Evolutionary conservation across 2,888 invertebrate species (phyloP).

Genomic region (Polydrusus pterygomalis): DNA sequence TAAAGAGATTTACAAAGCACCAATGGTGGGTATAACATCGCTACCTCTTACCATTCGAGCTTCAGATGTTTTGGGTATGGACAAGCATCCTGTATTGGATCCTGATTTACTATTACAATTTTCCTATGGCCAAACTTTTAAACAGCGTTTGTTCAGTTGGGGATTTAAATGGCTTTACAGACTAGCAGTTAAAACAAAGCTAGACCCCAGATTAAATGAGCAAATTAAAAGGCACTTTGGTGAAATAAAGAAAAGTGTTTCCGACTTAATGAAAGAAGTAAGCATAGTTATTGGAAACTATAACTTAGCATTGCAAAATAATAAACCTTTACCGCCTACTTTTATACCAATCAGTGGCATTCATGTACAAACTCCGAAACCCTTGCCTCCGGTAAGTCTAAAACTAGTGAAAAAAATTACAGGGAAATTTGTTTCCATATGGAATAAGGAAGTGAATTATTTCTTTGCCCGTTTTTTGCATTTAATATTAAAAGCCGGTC

Average conservation of each 20-base stretch:
- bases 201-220: slow-evolving; percentile 54
- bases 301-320: slow-evolving; percentile 59
- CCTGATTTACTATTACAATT: slow-evolving; percentile 64
- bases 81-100: slow-evolving; percentile 66
- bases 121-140: slow-evolving; percentile 61
- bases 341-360: slow-evolving; percentile 62
- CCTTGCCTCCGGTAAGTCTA: slow-evolving; percentile 61
- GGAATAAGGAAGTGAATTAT: too few relatives aligned
- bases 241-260: slow-evolving; percentile 55
- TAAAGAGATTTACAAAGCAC: slow-evolving; percentile 66
- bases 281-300: slow-evolving; percentile 62
- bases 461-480: too few relatives aligned
- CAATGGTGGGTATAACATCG: slow-evolving; percentile 66
- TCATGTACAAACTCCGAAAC: slow-evolving; percentile 61
- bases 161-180: slow-evolving; percentile 51
- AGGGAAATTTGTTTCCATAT: too few relatives aligned
- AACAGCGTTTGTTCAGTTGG: slow-evolving; percentile 62
- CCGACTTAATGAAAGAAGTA: slow-evolving; percentile 60
- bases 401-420: too few relatives aligned
- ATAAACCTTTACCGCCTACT: slow-evolving; percentile 60
- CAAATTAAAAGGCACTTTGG: slow-evolving; percentile 60
- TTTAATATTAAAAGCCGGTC: too few relatives aligned
- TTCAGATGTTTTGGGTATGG: slow-evolving; percentile 64
- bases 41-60: slow-evolving; percentile 60
- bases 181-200: slow-evolving; percentile 15